Evolutionary conservation across 2,888 invertebrate genomes (phyloP).

Genomic region (Tachina lurida): DNA sequence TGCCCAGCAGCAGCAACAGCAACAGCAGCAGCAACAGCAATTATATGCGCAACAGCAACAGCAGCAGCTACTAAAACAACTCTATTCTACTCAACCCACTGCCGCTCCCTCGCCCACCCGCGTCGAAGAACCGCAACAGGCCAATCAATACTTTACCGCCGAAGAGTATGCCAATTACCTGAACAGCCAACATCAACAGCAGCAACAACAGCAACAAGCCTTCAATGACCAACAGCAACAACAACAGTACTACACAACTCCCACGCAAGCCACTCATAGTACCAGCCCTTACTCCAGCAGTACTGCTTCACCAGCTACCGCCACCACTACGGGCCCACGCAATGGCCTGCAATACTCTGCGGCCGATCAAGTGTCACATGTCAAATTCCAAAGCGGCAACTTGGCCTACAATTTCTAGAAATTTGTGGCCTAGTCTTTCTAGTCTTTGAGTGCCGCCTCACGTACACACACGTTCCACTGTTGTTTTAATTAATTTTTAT

Average conservation of each 20-base stretch:
- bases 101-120: slow-evolving; percentile 67
- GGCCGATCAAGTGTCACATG: slow-evolving; percentile 83
- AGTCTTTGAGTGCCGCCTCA: neutral
- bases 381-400: slow-evolving; percentile 83
- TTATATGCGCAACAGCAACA: slow-evolving; percentile 73
- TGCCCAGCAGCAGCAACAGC: slow-evolving; percentile 75
- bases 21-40: slow-evolving; percentile 76
- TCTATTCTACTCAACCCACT: slow-evolving; percentile 74
- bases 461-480: no score
- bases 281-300: slow-evolving; percentile 13
- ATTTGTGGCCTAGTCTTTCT: neutral
- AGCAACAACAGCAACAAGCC: slow-evolving; percentile 74
- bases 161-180: slow-evolving; percentile 79
- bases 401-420: slow-evolving; percentile 79
- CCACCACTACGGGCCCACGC: slow-evolving; percentile 47
- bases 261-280: slow-evolving; percentile 47
- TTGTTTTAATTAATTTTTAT: neutral
- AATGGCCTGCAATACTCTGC: slow-evolving; percentile 82
- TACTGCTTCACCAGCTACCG: slow-evolving; percentile 4
- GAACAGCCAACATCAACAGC: slow-evolving; percentile 76
- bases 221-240: slow-evolving; percentile 67
- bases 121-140: slow-evolving; percentile 63
- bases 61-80: slow-evolving; percentile 76
- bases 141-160: slow-evolving; percentile 80
- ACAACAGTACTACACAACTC: slow-evolving; percentile 70